Evolutionary conservation across 2,888 invertebrate genomes (phyloP).

Genomic region (Andrena minutula): DNA sequence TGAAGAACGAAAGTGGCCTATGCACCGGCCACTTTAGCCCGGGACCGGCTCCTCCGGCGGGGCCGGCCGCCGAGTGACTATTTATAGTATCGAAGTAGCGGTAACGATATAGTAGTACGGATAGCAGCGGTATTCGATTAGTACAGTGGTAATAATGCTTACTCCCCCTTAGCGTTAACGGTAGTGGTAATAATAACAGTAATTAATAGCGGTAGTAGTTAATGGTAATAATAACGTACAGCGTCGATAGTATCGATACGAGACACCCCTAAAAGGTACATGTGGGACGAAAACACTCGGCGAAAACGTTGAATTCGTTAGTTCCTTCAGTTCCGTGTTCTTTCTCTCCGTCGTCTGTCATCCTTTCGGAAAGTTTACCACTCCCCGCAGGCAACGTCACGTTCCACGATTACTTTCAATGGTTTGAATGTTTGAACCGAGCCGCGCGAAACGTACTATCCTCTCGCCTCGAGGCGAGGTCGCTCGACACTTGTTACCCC

Average conservation of each 20-base stretch:
- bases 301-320: slow-evolving; percentile 42
- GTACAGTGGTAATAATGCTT: slow-evolving; percentile 61
- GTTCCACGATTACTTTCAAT: slow-evolving; percentile 37
- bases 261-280: slow-evolving; percentile 45
- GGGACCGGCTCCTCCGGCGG: slow-evolving; percentile 6
- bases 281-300: slow-evolving; percentile 26
- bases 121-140: slow-evolving; percentile 61
- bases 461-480: background rate
- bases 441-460: background rate
- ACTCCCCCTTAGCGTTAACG: slow-evolving; percentile 41
- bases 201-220: slow-evolving; percentile 21
- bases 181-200: slow-evolving; percentile 20
- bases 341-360: background rate
- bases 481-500: background rate
- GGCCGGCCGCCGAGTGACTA: slow-evolving; percentile 47
- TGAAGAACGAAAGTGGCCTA: slow-evolving; percentile 53
- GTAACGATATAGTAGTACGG: slow-evolving; percentile 63
- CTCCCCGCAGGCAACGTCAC: background rate
- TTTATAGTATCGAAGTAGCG: slow-evolving; percentile 50
- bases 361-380: background rate
- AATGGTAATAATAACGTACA: slow-evolving; percentile 22
- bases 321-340: slow-evolving; percentile 10
- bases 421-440: slow-evolving; percentile 11
- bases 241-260: slow-evolving; percentile 18
- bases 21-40: background rate